A percentile compares a stretch with the other conserved stretches of the same genome.
phyloP scores from a whole-genome alignment of 2,888 invertebrate species.

The Biston stratarius region DNA sequence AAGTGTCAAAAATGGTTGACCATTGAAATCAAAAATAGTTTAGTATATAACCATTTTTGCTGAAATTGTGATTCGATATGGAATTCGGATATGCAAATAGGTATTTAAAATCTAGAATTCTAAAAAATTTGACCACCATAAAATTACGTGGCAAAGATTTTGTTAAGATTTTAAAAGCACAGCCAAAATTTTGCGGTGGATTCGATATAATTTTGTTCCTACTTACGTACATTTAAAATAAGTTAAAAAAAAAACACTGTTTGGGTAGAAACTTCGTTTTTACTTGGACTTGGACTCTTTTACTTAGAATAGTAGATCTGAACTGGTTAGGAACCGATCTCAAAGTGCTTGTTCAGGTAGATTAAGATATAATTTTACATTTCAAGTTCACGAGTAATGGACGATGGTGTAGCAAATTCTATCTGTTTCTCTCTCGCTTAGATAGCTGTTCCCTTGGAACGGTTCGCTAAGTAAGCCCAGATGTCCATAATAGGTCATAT shows the following conservation, averaged over 20 bases:
- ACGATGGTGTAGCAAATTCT: no score
- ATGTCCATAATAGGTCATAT: no score
- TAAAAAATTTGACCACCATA: constrained; percentile 58
- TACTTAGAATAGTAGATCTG: no score
- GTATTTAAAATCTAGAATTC: constrained; percentile 40
- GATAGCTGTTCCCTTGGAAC: no score
- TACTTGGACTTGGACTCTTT: constrained; percentile 4
- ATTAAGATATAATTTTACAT: no score
- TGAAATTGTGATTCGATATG: constrained; percentile 55
- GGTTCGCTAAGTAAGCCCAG: no score
- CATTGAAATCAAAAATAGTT: constrained; percentile 16
- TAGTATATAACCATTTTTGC: neutral
- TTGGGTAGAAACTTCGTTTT: constrained; percentile 9
- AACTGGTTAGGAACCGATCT: no score
- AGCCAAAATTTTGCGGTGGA: constrained; percentile 82
- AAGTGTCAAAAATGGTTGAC: neutral
- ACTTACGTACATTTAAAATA: constrained; percentile 44
- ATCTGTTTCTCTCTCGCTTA: no score
- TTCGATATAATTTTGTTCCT: constrained; percentile 67
- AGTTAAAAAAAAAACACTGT: constrained; percentile 5
- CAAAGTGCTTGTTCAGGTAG: no score
- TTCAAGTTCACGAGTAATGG: no score
- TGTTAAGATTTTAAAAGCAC: constrained; percentile 72
- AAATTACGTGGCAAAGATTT: constrained; percentile 58
- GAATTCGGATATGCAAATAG: constrained; percentile 63